A percentile compares a stretch with the other conserved stretches of the same genome.
phyloP scores from a whole-genome alignment of 2,888 invertebrate species.

The Fabriciana adippe region DNA sequence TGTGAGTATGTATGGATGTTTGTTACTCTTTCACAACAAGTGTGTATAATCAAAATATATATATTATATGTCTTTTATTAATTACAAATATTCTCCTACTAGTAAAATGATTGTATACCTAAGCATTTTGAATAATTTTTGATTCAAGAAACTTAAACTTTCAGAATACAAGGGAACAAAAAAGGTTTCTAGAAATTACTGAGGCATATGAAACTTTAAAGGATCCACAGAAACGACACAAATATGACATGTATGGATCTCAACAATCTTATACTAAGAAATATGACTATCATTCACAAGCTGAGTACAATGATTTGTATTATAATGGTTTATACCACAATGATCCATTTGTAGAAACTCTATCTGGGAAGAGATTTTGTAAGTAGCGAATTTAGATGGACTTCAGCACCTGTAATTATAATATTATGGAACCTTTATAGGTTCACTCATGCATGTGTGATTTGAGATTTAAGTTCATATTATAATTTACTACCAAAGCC shows the following conservation, averaged over 20 bases:
- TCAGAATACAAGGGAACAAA: constrained; percentile 88
- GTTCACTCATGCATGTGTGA: neutral
- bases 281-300: constrained; percentile 81
- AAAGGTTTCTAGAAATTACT: constrained; percentile 89
- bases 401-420: neutral
- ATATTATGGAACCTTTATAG: neutral
- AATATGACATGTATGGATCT: constrained; percentile 91
- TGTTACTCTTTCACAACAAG: no score
- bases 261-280: constrained; percentile 77
- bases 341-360: constrained; percentile 90
- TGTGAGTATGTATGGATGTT: no score
- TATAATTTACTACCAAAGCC: no score
- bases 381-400: constrained; percentile 55
- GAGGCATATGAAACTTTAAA: constrained; percentile 94
- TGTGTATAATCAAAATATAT: no score
- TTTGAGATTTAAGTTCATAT: no score
- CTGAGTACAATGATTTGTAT: constrained; percentile 89
- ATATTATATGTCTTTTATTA: no score
- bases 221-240: constrained; percentile 89
- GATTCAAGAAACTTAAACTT: constrained; percentile 1
- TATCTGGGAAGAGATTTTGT: constrained; percentile 90
- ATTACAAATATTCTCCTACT: no score
- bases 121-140: no score
- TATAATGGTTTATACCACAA: constrained; percentile 95
- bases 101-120: no score